Base-by-base conservation (phyloP, 2,797 vertebrate genomes). In the Gephyroberyx darwinii region DNA sequence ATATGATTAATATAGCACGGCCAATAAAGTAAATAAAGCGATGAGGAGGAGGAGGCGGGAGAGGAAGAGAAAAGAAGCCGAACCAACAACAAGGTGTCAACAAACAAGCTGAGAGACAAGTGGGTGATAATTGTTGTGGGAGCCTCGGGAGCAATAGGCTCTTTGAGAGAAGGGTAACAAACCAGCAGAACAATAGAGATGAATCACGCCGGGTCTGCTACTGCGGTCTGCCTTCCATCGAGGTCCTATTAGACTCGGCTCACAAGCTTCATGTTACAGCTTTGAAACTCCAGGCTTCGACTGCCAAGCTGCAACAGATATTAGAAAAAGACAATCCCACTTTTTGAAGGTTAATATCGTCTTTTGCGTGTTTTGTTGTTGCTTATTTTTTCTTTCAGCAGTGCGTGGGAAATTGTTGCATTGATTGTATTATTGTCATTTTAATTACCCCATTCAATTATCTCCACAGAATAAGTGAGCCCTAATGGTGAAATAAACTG, bases 121-220 rank as follows among this genome's bases (percentile, higher is more conserved):
- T 89, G 90, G 88, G 88, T 94, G 93, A 94, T 95, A 95, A 96
- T 95, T 96, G 94, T 94, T 94, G 92, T 86, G 91, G 92, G 92
- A 93, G 92, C 89, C 87, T 71, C 50, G 92, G 94, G 91, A 95
- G 91, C 92, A 86, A 80, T 80, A 80, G 74, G 86, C 89, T 90
- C 66, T 76, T 90, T 85, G 88, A 92, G 88, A 92, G 86, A 93
- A 91, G 86, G 80, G 91, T 91, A 92, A 53, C 85, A 89, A 90
- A 81, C 76, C 78, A 86, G 78, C 75, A 57, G 71, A 86, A 85
- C 83, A 87, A 85, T 77, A 74, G 93, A 95, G 93, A 95, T 93
- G 90, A 93, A 94, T 93, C 89, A 39, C 91, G 90, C 86, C 79
- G 74, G 83, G 87, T 87, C 83, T 88, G 89, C 83, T 84, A 72